A percentile compares a stretch with the other conserved stretches of the same genome.
These are phyloP conservation scores for Phlogophora meticulosa DNA, from an alignment of 2,888 invertebrate species.

Conservation along the genomic window DNA sequence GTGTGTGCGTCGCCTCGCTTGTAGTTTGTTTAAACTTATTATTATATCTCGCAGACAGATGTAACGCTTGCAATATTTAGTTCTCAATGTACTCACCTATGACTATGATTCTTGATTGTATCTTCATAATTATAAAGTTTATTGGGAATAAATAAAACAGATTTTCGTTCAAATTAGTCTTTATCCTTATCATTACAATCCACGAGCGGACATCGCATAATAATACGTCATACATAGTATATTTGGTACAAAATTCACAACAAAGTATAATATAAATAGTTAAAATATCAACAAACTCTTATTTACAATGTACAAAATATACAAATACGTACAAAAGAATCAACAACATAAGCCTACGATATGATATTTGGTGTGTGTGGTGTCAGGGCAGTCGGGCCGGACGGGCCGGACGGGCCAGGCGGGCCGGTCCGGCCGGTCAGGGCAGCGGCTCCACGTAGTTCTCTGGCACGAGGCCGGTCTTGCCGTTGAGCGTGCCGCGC, in stretches of 20 bases:
- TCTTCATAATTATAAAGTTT: conserved; percentile 27
- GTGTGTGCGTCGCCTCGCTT: conserved; percentile 11
- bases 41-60: conserved; percentile 36
- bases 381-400: too few species aligned
- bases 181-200: conserved; percentile 66
- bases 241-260: conserved; percentile 91
- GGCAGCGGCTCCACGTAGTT: conserved; percentile 98
- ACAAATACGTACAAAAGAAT: conserved; percentile 85
- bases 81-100: conserved; percentile 27
- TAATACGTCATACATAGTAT: conserved; percentile 77
- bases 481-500: conserved; percentile 98
- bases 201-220: conserved; percentile 65
- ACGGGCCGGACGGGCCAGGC: not conserved
- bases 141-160: conserved; percentile 57
- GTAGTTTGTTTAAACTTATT: conserved; percentile 14
- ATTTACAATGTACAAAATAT: conserved; percentile 90
- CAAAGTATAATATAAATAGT: conserved; percentile 89
- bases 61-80: conserved; percentile 49
- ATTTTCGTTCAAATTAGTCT: conserved; percentile 65
- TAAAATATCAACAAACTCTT: conserved; percentile 89
- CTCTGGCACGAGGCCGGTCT: conserved; percentile 98
- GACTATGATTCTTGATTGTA: conserved; percentile 20
- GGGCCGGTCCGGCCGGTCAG: conserved; percentile 78
- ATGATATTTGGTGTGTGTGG: conserved; percentile 69
- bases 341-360: conserved; percentile 81